A percentile compares a stretch with the other conserved stretches of the same genome.
phyloP scores from a whole-genome alignment of 1,140 invertebrate species.

The Bombyx mandarina region DNA sequence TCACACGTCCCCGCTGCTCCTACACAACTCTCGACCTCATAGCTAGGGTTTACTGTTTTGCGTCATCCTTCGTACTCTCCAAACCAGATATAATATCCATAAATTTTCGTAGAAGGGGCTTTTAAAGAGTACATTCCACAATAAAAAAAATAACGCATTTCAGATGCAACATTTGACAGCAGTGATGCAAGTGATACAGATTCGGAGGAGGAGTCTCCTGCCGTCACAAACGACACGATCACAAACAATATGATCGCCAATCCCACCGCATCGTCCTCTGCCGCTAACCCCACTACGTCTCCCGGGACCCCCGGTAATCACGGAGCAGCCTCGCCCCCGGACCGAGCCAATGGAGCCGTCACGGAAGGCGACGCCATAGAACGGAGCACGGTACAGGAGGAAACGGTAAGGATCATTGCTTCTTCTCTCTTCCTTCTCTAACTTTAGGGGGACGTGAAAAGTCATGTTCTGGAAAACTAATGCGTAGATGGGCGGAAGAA shows the following conservation, averaged over 20 bases:
- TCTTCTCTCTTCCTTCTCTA: too few relatives aligned
- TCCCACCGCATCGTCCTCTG: not conserved
- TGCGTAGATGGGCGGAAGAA: too few relatives aligned
- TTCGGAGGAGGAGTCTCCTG: conserved; percentile 13
- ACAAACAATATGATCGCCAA: not conserved
- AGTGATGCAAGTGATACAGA: conserved; percentile 46
- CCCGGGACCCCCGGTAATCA: not conserved
- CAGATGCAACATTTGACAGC: conserved; percentile 50
- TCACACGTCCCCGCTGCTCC: too few relatives aligned
- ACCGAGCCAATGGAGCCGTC: not conserved
- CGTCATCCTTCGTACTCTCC: too few relatives aligned
- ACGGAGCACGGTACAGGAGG: not conserved
- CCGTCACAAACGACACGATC: not conserved
- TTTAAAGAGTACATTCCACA: not conserved
- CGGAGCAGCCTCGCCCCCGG: not conserved
- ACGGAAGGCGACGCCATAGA: not conserved
- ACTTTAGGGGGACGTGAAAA: too few relatives aligned
- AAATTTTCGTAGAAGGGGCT: not conserved
- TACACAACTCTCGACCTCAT: too few relatives aligned
- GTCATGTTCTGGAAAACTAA: too few relatives aligned
- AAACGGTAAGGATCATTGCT: too few relatives aligned
- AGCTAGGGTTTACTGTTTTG: too few relatives aligned
- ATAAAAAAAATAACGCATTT: not conserved
- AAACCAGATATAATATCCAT: too few relatives aligned
- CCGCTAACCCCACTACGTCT: not conserved